phyloP scores from a whole-genome alignment of 2,113 vertebrate species.

The Mellivora capensis region DNA sequence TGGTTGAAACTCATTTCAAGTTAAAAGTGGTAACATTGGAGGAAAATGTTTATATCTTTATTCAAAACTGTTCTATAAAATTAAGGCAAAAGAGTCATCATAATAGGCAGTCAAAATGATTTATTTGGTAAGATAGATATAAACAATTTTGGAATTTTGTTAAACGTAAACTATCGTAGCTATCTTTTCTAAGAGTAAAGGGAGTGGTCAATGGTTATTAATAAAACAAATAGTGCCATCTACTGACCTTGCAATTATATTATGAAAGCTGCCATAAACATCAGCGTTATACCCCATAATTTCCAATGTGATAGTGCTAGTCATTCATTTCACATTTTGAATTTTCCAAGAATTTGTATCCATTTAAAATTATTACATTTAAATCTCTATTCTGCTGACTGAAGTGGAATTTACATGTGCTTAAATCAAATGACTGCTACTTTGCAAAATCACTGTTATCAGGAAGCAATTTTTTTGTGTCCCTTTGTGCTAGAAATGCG shows the following conservation, averaged over 20 bases:
- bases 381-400: background rate
- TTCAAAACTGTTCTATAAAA: background rate
- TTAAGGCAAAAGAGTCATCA: background rate
- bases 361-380: background rate
- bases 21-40: background rate
- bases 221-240: conserved; percentile 70
- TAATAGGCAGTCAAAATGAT: background rate
- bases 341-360: background rate
- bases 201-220: conserved; percentile 44
- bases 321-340: background rate
- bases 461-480: background rate
- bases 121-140: background rate
- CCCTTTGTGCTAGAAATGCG: background rate
- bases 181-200: background rate
- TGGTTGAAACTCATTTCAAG: background rate
- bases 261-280: background rate
- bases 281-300: background rate
- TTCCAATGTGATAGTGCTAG: background rate
- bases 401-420: background rate
- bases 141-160: background rate
- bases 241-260: conserved; percentile 45
- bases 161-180: background rate
- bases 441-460: conserved; percentile 39
- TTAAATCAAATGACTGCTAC: conserved; percentile 21
- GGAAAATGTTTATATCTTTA: background rate